Conservation (phyloP, 1,140 invertebrate genomes). For the Drosophila nikananu region DNA sequence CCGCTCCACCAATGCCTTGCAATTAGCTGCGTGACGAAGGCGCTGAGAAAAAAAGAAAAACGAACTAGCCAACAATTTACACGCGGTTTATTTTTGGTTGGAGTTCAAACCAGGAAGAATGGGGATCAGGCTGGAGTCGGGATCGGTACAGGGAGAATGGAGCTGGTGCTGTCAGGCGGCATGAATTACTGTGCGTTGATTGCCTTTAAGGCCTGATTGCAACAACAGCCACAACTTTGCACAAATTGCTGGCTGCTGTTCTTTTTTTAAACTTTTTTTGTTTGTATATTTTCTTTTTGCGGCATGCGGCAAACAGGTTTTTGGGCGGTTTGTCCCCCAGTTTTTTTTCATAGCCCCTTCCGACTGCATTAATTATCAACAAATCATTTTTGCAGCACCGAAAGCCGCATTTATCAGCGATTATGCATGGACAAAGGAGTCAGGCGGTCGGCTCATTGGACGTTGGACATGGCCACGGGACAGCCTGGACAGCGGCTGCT, state of each 20-base stretch:
- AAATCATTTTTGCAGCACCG: constrained; percentile 80
- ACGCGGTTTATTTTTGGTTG: constrained; percentile 29
- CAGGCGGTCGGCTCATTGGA: constrained; percentile 31
- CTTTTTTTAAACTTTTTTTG: constrained; percentile 28
- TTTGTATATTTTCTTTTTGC: constrained; percentile 31
- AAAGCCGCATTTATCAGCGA: constrained; percentile 81
- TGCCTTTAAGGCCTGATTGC: constrained; percentile 80
- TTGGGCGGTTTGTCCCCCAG: constrained; percentile 35
- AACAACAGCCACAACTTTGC: constrained; percentile 44
- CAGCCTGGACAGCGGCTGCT: constrained; percentile 8
- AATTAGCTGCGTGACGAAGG: constrained; percentile 72
- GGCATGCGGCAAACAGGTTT: constrained; percentile 67
- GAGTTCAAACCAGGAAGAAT: constrained; percentile 13
- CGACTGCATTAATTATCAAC: constrained; percentile 82
- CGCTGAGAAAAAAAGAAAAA: constrained; percentile 13
- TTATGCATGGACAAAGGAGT: constrained; percentile 65
- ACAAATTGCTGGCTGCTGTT: constrained; percentile 71
- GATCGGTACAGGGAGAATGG: constrained; percentile 4
- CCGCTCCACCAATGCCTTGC: constrained; percentile 22
- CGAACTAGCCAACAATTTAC: constrained; percentile 44
- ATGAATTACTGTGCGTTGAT: constrained; percentile 83
- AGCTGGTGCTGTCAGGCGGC: constrained; percentile 53
- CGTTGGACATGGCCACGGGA: constrained; percentile 11
- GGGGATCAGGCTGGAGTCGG: background rate
- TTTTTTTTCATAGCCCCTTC: constrained; percentile 30